Percentiles rank a stretch among this genome's conserved stretches.
Conservation (phyloP, 1,140 invertebrate genomes). For the Cardiocondyla obscurior region DNA sequence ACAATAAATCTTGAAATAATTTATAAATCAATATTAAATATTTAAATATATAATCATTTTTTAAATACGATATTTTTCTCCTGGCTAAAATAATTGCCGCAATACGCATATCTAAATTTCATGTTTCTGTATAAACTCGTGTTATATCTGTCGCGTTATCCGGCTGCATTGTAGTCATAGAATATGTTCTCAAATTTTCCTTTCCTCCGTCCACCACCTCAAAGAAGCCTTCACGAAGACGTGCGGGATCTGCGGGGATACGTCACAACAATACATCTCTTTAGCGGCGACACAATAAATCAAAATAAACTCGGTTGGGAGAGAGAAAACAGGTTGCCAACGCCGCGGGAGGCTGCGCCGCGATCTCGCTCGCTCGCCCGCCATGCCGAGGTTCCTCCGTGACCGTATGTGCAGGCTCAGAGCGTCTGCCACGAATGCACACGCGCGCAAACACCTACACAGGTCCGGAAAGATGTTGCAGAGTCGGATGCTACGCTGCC, state of each 20-base stretch:
- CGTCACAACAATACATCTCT: slow-evolving; percentile 81
- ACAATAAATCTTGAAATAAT: not conserved
- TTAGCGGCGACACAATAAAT: slow-evolving; percentile 81
- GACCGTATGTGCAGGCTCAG: not conserved
- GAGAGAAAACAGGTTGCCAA: slow-evolving; percentile 79
- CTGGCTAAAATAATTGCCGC: not conserved
- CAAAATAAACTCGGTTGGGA: slow-evolving; percentile 78
- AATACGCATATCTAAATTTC: not conserved
- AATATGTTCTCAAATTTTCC: slow-evolving; percentile 15
- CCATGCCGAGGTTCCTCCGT: slow-evolving; percentile 1
- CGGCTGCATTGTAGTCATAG: not conserved
- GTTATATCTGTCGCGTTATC: not conserved
- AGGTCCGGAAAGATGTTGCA: not conserved
- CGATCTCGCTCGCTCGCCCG: slow-evolving; percentile 40
- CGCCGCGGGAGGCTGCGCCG: slow-evolving; percentile 74
- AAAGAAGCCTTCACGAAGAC: slow-evolving; percentile 34
- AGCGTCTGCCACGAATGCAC: slow-evolving; percentile 1
- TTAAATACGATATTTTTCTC: not conserved
- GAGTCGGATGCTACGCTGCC: slow-evolving; percentile 24
- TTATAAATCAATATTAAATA: not conserved
- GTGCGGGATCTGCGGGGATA: slow-evolving; percentile 66
- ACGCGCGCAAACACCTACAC: not conserved
- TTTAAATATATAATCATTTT: not conserved
- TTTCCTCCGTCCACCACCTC: not conserved
- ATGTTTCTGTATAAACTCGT: not conserved